These are phyloP conservation scores for Xiphophorus couchianus DNA, from an alignment of 2,113 vertebrate genomes.

Conservation along the genomic window DNA sequence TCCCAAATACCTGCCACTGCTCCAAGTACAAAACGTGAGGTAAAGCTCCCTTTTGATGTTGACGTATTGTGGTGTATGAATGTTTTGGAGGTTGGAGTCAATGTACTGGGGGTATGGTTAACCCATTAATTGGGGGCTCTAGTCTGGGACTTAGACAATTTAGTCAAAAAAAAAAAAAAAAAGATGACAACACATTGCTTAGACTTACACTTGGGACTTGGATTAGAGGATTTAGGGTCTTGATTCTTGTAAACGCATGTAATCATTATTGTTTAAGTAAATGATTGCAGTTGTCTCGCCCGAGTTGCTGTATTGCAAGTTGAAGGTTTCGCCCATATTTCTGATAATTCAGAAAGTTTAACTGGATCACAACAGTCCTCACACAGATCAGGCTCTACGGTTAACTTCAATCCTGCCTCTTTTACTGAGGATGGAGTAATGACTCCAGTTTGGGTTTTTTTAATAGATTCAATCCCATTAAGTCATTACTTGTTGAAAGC, in stretches of 20 bases:
- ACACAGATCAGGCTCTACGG: too few species aligned
- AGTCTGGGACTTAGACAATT: not conserved
- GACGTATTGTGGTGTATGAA: not conserved
- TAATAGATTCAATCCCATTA: too few species aligned
- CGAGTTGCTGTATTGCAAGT: too few species aligned
- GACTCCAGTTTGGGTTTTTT: too few species aligned
- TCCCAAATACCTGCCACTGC: not conserved
- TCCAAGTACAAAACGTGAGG: not conserved
- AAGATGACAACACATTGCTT: not conserved
- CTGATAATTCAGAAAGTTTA: too few species aligned
- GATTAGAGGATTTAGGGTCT: not conserved
- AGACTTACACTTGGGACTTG: not conserved
- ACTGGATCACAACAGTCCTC: too few species aligned
- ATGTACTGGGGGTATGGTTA: not conserved
- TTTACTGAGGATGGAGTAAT: too few species aligned
- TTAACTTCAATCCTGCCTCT: too few species aligned
- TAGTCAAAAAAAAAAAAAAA: not conserved
- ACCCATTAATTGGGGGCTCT: not conserved
- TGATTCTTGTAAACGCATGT: not conserved
- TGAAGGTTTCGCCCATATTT: too few species aligned
- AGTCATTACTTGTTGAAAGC: too few species aligned
- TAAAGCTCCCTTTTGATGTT: not conserved
- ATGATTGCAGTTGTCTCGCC: too few species aligned
- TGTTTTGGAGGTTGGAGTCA: not conserved
- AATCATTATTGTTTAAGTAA: too few species aligned